Percentiles rank a stretch among this genome's conserved stretches.
Conservation (phyloP, 2,888 invertebrate genomes). For the Drosophila picticornis region DNA sequence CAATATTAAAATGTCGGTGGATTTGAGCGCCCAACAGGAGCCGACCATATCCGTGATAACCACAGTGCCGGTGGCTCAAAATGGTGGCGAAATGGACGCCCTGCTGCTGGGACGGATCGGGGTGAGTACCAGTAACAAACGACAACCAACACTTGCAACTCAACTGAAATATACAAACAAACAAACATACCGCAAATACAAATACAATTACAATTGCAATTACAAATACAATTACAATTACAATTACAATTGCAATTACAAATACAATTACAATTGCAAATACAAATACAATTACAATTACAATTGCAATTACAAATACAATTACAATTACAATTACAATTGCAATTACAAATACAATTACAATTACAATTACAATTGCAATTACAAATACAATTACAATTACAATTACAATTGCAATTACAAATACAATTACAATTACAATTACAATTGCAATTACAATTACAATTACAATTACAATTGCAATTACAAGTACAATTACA, state of each 20-base stretch:
- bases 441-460: too few species aligned
- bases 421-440: constrained; percentile 35
- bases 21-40: constrained; percentile 82
- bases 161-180: constrained; percentile 15
- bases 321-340: neutral
- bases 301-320: too few species aligned
- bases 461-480: neutral
- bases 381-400: too few species aligned
- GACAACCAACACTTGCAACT: constrained; percentile 1
- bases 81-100: constrained; percentile 92
- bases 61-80: constrained; percentile 83
- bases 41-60: constrained; percentile 84
- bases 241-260: constrained; percentile 1
- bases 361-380: constrained; percentile 24
- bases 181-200: constrained; percentile 15
- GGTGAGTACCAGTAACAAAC: constrained; percentile 87
- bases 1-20: constrained; percentile 79
- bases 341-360: too few species aligned
- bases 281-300: constrained; percentile 1
- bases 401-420: neutral
- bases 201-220: neutral
- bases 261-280: constrained; percentile 33
- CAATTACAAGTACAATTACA: constrained; percentile 37
- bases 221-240: constrained; percentile 27
- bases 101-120: constrained; percentile 91